Conservation (phyloP, 2,113 vertebrate genomes). For the Phrynosoma blainvillii region DNA sequence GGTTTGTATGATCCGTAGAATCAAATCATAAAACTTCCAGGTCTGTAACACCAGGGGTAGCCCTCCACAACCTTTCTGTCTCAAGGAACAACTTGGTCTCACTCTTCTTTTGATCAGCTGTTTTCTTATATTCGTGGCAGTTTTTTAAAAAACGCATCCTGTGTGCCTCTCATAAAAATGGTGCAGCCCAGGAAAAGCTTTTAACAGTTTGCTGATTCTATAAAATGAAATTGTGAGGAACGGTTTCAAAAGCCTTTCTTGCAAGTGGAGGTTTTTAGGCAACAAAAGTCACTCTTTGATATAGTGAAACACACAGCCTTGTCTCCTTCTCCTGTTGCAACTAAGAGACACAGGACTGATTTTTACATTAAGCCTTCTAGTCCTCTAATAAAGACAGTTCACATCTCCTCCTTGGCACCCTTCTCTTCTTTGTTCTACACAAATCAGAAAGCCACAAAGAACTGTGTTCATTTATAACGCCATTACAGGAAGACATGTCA, state of each 20-base stretch:
- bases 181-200: background rate
- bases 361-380: background rate
- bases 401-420: background rate
- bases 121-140: background rate
- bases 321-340: background rate
- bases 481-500: background rate
- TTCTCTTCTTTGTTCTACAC: background rate
- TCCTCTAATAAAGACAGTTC: background rate
- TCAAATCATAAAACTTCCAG: background rate
- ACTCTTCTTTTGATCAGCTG: background rate
- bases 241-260: background rate
- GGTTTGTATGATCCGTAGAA: background rate
- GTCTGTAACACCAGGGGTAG: too few relatives aligned
- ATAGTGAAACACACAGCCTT: background rate
- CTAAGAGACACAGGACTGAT: background rate
- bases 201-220: background rate
- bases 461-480: background rate
- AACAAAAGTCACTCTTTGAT: background rate
- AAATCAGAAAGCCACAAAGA: background rate
- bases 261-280: too few relatives aligned
- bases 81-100: background rate
- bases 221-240: background rate
- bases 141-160: background rate
- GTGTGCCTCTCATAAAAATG: background rate
- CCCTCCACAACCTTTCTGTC: background rate